Conservation (phyloP, 1,140 invertebrate genomes). For the Metaphire vulgaris region DNA sequence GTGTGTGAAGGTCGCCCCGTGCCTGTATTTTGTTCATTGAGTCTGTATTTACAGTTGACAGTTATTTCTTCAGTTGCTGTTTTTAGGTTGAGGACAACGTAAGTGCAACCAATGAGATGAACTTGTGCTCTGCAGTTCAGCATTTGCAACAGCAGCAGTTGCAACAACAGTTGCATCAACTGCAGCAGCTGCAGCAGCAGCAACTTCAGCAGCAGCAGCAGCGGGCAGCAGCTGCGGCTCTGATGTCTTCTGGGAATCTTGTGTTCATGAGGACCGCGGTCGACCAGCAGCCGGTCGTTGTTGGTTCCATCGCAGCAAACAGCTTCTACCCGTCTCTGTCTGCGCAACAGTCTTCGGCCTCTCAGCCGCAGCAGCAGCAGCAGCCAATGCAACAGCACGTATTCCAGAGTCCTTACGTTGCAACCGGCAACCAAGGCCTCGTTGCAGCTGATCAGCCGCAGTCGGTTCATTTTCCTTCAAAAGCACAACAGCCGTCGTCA, state of each 20-base stretch:
- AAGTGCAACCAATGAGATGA: background rate
- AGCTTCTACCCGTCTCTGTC: background rate
- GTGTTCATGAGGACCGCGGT: background rate
- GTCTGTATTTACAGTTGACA: too few species aligned
- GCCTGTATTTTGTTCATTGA: too few species aligned
- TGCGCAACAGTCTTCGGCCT: too few species aligned
- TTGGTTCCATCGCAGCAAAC: background rate
- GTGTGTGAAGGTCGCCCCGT: too few species aligned
- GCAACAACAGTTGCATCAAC: conserved; percentile 1
- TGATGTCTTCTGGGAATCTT: background rate
- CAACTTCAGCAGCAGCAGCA: background rate
- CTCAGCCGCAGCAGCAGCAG: too few species aligned
- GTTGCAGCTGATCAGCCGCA: background rate
- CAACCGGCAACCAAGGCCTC: background rate
- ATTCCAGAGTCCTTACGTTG: background rate
- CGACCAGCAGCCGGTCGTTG: background rate
- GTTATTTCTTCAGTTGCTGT: too few species aligned
- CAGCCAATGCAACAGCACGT: too few species aligned
- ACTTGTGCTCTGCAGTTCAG: background rate
- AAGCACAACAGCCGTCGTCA: background rate
- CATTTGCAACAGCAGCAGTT: background rate
- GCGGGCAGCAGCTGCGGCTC: background rate
- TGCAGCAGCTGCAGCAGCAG: background rate
- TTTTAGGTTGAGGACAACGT: background rate
- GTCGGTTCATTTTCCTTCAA: background rate